Base-by-base conservation (phyloP, 2,888 invertebrate genomes). In the Sericinus montela region DNA sequence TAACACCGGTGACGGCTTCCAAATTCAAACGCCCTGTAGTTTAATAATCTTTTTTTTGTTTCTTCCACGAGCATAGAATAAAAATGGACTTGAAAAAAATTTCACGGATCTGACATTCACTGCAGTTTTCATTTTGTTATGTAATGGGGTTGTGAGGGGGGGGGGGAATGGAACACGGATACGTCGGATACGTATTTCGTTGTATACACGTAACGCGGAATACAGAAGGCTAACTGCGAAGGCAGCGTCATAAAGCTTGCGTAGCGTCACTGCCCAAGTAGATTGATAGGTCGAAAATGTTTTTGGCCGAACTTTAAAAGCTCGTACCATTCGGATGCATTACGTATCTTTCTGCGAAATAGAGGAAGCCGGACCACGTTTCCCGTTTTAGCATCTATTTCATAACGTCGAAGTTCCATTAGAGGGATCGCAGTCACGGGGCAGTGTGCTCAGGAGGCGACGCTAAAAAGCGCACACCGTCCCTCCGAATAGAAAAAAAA, bases 401-500 rank as follows among this genome's bases (percentile, higher is more conserved):
- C 58, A 63, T 60, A 62, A 58, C 60, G 58, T 53, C 47, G 59
- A 54, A 53, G 56, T 65, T 68, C 72, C 73, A 73, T 75, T 76
- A 75, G 72, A 58, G 58, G n/a, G n/a, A 61, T 57, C 60, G 51
- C 54, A 60, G 58, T 52, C 59, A 55, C 48, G 51, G 40, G 39
- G 19, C 28, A 59, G 58, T 56, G 56, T 55, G 58, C 62, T 60
- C 58, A 54, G 59, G 56, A 64, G 59, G 63, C 56, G 57, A 59
- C 60, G 68, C 69, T 61, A 62, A 69, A 69, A 67, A 64, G 64
- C 56, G 63, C 67, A 57, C 65, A 63, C 58, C 59, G 57, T 60
- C 56, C 60, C 61, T 54, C 62, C 60, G 75, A 76, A 75, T 69
- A 75, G 71, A 75, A 63, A 65, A 56, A 43, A 45, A 67, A 71